Conservation (phyloP, 2,113 vertebrate species). For the Dicerorhinus sumatrensis region DNA sequence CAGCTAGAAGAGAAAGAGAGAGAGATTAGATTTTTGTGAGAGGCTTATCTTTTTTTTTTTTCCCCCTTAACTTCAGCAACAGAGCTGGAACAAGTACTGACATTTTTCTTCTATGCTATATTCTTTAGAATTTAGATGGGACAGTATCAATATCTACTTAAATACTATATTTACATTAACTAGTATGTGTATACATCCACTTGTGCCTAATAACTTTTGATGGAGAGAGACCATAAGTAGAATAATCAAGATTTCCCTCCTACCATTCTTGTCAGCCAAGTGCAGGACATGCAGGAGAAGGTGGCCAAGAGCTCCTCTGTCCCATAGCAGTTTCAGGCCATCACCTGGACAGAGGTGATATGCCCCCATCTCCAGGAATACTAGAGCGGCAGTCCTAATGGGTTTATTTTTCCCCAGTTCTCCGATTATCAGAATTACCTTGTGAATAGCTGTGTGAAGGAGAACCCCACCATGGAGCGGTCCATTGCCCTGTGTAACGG, state of each 20-base stretch:
- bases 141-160: background rate
- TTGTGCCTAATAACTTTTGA: background rate
- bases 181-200: background rate
- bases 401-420: constrained; percentile 87
- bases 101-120: background rate
- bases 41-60: background rate
- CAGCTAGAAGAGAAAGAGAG: background rate
- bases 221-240: background rate
- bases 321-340: background rate
- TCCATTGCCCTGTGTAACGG: constrained; percentile 97
- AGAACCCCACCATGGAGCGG: constrained; percentile 96
- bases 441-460: constrained; percentile 95
- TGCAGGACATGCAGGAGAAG: background rate
- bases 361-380: background rate
- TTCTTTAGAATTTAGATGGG: background rate
- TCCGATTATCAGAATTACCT: constrained; percentile 97
- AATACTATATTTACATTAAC: background rate
- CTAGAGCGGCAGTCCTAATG: background rate
- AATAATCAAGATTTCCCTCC: background rate
- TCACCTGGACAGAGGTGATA: background rate
- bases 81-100: background rate
- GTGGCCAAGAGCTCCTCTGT: background rate
- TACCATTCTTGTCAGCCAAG: background rate
- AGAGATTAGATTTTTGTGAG: background rate
- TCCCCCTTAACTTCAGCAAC: background rate